Conservation (phyloP, 2,888 invertebrate species). For the Siphonodentalium dalli region DNA sequence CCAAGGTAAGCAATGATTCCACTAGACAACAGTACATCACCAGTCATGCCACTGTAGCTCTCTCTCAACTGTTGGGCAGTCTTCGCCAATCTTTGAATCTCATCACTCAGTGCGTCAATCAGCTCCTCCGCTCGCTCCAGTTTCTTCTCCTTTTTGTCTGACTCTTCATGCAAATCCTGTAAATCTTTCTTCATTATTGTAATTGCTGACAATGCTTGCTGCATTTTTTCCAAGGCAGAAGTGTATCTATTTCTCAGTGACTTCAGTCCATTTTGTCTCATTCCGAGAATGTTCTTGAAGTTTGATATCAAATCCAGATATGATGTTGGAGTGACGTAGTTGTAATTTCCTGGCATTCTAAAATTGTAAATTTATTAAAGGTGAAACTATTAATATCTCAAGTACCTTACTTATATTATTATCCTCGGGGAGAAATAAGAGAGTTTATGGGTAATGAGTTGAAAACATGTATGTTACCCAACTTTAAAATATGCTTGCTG, state of each 20-base stretch:
- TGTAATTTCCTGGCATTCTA: no score
- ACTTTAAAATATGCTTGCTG: no score
- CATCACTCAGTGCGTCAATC: slow-evolving; percentile 64
- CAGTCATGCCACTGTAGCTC: slow-evolving; percentile 63
- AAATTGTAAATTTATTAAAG: no score
- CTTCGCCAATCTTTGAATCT: slow-evolving; percentile 64
- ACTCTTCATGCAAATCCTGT: slow-evolving; percentile 62
- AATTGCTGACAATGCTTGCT: no score
- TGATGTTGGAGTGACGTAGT: slow-evolving; percentile 64
- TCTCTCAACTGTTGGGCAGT: slow-evolving; percentile 58
- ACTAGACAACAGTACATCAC: slow-evolving; percentile 63
- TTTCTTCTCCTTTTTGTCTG: slow-evolving; percentile 63
- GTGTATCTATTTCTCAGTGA: slow-evolving; percentile 72
- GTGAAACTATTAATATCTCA: no score
- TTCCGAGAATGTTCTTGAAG: slow-evolving; percentile 61
- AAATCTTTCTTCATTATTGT: no score
- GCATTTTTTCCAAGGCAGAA: slow-evolving; percentile 62
- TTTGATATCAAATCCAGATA: slow-evolving; percentile 64
- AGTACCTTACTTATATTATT: no score
- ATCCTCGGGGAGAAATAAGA: no score
- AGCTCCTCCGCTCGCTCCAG: slow-evolving; percentile 64
- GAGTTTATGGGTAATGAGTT: no score
- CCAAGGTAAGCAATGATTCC: slow-evolving; percentile 64
- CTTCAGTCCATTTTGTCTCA: slow-evolving; percentile 60
- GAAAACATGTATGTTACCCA: no score